These are phyloP conservation scores for Hydrozoanthus tunicans DNA, from an alignment of 64 coral and sea anemone species.

Conservation along the genomic window DNA sequence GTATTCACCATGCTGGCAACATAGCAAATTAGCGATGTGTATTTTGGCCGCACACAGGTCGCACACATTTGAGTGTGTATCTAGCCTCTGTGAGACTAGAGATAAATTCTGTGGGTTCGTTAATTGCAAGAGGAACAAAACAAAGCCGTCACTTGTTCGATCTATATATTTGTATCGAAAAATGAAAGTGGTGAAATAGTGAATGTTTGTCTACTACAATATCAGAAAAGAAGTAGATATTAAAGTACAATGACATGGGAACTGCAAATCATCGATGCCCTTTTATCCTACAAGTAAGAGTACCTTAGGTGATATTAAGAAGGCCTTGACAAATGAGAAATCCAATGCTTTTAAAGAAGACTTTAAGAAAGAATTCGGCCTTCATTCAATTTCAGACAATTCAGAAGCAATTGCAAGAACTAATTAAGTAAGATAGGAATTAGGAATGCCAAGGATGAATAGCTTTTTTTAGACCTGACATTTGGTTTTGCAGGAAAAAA, in stretches of 20 bases:
- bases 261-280: neutral
- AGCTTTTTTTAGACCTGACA: no score
- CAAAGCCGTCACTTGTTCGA: constrained; percentile 27
- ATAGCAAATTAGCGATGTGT: no score
- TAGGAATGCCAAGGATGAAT: no score
- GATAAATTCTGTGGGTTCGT: constrained; percentile 26
- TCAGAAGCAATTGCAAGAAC: no score
- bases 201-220: constrained; percentile 58
- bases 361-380: neutral
- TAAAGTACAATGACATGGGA: constrained; percentile 15
- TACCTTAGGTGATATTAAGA: neutral
- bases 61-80: no score
- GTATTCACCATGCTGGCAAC: no score
- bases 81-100: no score
- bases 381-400: no score
- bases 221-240: constrained; percentile 57
- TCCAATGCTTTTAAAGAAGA: neutral
- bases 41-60: neutral
- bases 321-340: neutral
- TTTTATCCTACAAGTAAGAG: constrained; percentile 3
- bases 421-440: no score
- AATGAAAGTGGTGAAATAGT: constrained; percentile 37
- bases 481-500: neutral
- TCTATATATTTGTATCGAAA: constrained; percentile 49
- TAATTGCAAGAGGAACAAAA: constrained; percentile 64